These are phyloP conservation scores for Saccostrea cuccullata DNA, from an alignment of 1,140 invertebrate species.

Conservation along the genomic window DNA sequence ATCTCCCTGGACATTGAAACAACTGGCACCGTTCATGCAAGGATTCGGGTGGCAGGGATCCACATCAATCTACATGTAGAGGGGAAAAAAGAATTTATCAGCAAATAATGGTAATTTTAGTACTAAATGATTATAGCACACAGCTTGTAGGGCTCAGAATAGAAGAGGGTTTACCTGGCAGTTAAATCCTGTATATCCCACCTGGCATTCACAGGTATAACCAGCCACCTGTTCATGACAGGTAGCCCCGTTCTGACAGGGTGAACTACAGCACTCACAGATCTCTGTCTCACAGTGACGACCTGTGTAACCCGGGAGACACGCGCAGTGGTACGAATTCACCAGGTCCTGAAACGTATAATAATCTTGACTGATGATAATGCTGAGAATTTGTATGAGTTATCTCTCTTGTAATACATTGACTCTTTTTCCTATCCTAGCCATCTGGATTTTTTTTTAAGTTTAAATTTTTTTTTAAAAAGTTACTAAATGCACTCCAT, in stretches of 20 bases:
- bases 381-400: background rate
- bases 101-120: background rate
- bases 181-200: slow-evolving; percentile 81
- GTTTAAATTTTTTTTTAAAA: background rate
- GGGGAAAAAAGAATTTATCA: background rate
- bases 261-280: slow-evolving; percentile 94
- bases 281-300: slow-evolving; percentile 80
- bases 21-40: slow-evolving; percentile 86
- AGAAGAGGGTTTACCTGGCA: slow-evolving; percentile 67
- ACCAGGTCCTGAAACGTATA: slow-evolving; percentile 70
- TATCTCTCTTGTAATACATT: background rate
- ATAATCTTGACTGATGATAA: background rate
- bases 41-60: slow-evolving; percentile 83
- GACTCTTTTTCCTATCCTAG: background rate
- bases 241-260: slow-evolving; percentile 93
- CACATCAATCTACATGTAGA: slow-evolving; percentile 69
- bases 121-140: background rate
- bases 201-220: slow-evolving; percentile 79
- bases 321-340: slow-evolving; percentile 83
- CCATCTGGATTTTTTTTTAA: background rate
- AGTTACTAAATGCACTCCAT: background rate
- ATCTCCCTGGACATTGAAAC: slow-evolving; percentile 73
- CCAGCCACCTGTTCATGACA: slow-evolving; percentile 86
- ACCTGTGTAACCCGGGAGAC: slow-evolving; percentile 84
- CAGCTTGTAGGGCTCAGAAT: background rate